Percentiles rank a stretch among this genome's conserved stretches.
Evolutionary conservation across 1,140 invertebrate genomes (phyloP).

Genomic region (Drosophila murphyi): DNA sequence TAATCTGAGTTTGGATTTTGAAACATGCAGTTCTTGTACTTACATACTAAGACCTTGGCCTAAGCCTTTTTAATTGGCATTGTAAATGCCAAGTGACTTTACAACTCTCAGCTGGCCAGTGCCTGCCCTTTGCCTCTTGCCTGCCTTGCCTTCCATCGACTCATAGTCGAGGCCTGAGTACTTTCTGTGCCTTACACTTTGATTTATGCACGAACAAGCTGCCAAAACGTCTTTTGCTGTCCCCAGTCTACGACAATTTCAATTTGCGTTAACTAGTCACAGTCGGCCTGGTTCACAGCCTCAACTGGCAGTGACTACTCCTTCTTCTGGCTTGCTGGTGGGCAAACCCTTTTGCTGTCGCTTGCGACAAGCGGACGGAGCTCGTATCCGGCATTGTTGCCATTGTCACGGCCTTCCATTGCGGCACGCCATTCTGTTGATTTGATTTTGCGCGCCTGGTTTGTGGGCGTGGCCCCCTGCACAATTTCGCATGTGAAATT

Average conservation of each 20-base stretch:
- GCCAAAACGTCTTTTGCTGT: constrained; percentile 48
- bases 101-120: constrained; percentile 25
- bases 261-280: constrained; percentile 66
- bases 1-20: constrained; percentile 17
- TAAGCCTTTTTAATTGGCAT: constrained; percentile 59
- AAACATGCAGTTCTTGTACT: constrained; percentile 27
- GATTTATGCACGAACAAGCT: constrained; percentile 66
- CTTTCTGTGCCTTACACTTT: constrained; percentile 38
- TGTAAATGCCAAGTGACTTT: constrained; percentile 49
- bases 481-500: constrained; percentile 73
- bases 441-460: constrained; percentile 62
- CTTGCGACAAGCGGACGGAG: constrained; percentile 31
- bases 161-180: constrained; percentile 2
- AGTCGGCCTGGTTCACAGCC: constrained; percentile 49
- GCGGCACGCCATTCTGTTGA: constrained; percentile 56
- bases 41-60: constrained; percentile 36
- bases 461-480: constrained; percentile 54
- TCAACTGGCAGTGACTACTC: constrained; percentile 10
- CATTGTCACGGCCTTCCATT: constrained; percentile 48
- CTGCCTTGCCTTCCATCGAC: not conserved
- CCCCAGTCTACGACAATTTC: constrained; percentile 57
- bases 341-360: constrained; percentile 62
- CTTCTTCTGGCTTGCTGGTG: constrained; percentile 5
- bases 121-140: not conserved
- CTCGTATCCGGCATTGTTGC: constrained; percentile 30